Conservation (phyloP, 2,888 invertebrate species). For the Tachina lurida region DNA sequence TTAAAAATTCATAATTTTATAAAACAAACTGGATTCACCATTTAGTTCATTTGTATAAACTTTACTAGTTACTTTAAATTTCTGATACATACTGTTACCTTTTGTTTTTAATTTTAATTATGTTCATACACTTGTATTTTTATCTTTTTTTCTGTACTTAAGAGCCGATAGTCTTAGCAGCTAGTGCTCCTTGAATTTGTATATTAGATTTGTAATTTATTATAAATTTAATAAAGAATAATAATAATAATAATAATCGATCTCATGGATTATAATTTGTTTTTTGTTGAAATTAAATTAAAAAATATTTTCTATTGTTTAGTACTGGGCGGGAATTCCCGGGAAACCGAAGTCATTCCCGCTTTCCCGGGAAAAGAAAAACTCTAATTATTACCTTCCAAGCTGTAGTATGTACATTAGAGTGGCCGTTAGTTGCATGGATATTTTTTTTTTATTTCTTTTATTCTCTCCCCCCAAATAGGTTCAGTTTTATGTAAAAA, state of each 20-base stretch:
- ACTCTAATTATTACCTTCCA: too few relatives aligned
- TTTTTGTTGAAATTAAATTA: too few relatives aligned
- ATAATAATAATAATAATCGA: conserved; percentile 13
- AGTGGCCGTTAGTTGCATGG: too few relatives aligned
- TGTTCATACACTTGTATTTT: not conserved
- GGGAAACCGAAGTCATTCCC: too few relatives aligned
- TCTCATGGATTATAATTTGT: too few relatives aligned
- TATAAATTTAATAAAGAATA: conserved; percentile 13
- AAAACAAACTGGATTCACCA: not conserved
- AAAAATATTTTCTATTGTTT: too few relatives aligned
- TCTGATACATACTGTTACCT: not conserved
- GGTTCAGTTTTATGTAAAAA: too few relatives aligned
- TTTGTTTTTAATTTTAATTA: not conserved
- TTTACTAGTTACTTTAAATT: not conserved
- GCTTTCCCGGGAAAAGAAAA: too few relatives aligned
- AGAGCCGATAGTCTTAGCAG: conserved; percentile 8
- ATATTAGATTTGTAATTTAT: conserved; percentile 17
- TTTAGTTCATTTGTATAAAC: not conserved
- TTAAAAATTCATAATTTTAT: conserved; percentile 6
- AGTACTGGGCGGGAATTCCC: too few relatives aligned
- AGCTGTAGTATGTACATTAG: too few relatives aligned
- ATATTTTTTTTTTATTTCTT: too few relatives aligned
- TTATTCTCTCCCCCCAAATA: too few relatives aligned
- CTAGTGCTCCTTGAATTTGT: not conserved
- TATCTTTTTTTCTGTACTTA: not conserved